Percentiles rank a stretch among this genome's conserved stretches.
Evolutionary conservation across 2,888 invertebrate species (phyloP).

Genomic region (Baccha elongata): DNA sequence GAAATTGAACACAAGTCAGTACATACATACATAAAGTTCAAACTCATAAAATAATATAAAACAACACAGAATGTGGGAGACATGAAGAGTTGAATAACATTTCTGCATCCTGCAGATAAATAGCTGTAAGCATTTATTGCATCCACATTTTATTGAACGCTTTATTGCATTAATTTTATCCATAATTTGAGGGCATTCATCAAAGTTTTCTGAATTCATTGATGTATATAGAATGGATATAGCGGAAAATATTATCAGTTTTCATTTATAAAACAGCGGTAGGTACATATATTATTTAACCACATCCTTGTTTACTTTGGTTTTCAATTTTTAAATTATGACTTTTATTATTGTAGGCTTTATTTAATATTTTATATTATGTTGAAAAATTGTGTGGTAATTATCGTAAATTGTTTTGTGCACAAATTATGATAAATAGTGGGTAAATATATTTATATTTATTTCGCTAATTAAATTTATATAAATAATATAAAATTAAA

Average conservation of each 20-base stretch:
- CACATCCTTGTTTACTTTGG: constrained; percentile 46
- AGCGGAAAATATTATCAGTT: constrained; percentile 33
- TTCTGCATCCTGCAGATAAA: constrained; percentile 19
- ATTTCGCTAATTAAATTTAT: too few relatives aligned
- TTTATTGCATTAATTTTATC: constrained; percentile 47
- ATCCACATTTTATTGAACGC: too few relatives aligned
- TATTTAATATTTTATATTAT: constrained; percentile 21
- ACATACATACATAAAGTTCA: too few relatives aligned
- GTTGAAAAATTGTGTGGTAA: constrained; percentile 23
- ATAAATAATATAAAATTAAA: too few relatives aligned
- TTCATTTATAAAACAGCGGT: constrained; percentile 32
- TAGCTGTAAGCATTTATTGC: constrained; percentile 2
- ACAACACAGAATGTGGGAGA: constrained; percentile 46
- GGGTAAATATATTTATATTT: too few relatives aligned
- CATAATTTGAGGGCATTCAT: constrained; percentile 50
- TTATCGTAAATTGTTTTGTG: constrained; percentile 32
- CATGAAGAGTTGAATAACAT: constrained; percentile 41
- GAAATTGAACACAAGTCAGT: constrained; percentile 46
- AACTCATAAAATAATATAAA: constrained; percentile 31
- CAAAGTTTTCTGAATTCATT: constrained; percentile 38
- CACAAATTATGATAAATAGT: too few relatives aligned
- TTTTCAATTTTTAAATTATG: constrained; percentile 52
- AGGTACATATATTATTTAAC: too few relatives aligned
- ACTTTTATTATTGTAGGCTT: constrained; percentile 38
- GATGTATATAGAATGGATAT: too few relatives aligned